These are phyloP conservation scores for Neosilurus mollespiculum DNA, from an alignment of 2,797 vertebrate genomes.

Conservation along the genomic window DNA sequence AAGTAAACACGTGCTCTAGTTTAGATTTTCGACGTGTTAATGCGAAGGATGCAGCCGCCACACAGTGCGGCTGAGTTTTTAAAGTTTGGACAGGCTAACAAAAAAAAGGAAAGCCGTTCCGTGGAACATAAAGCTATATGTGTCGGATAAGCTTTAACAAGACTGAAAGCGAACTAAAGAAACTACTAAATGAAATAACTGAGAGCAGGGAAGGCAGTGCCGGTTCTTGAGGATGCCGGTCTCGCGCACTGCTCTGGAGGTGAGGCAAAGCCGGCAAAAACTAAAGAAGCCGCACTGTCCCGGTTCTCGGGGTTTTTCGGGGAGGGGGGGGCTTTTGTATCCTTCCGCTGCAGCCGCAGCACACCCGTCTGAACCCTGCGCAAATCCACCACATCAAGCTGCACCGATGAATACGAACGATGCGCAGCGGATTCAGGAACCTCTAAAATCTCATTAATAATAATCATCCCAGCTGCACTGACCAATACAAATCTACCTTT, in stretches of 20 bases:
- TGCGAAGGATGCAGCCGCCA: neutral
- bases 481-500: neutral
- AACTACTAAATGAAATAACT: constrained; percentile 56
- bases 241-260: constrained; percentile 66
- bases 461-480: neutral
- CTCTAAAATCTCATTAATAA: constrained; percentile 20
- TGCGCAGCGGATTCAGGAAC: constrained; percentile 37
- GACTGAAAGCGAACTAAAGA: constrained; percentile 38
- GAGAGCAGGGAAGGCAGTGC: constrained; percentile 75
- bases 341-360: constrained; percentile 28
- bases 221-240: constrained; percentile 69
- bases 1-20: neutral
- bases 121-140: constrained; percentile 7
- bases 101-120: constrained; percentile 20
- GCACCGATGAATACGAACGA: constrained; percentile 50
- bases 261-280: constrained; percentile 71
- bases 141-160: neutral
- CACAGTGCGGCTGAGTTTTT: neutral
- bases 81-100: constrained; percentile 2
- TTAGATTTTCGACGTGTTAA: neutral
- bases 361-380: constrained; percentile 32
- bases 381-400: constrained; percentile 52
- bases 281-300: constrained; percentile 64
- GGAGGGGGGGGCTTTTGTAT: constrained; percentile 31
- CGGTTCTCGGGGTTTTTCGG: constrained; percentile 37